Percentiles rank a stretch among this genome's conserved stretches.
These are phyloP conservation scores for Pimpla rufipes DNA, from an alignment of 2,888 invertebrate species.

Conservation along the genomic window DNA sequence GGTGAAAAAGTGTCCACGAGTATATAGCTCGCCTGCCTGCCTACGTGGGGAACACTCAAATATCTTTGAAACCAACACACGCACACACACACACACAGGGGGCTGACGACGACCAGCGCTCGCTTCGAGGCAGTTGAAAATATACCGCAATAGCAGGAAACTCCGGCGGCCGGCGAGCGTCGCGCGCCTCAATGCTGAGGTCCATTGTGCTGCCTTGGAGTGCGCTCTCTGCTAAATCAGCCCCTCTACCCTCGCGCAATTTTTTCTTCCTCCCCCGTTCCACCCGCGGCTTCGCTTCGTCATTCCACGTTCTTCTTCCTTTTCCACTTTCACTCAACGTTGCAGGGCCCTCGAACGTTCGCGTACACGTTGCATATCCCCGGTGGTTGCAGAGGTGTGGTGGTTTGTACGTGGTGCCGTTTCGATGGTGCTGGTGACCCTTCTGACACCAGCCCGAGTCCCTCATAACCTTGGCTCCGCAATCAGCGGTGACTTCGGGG, in stretches of 20 bases:
- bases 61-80: constrained; percentile 38
- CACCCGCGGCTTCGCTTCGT: constrained; percentile 13
- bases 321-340: constrained; percentile 19
- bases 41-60: constrained; percentile 7
- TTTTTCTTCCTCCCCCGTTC: constrained; percentile 30
- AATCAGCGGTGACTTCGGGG: constrained; percentile 25
- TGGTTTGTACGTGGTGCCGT: constrained; percentile 13
- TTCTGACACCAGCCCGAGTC: background rate
- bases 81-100: background rate
- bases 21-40: constrained; percentile 13
- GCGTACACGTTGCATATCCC: background rate
- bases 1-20: constrained; percentile 11
- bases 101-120: background rate
- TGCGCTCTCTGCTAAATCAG: constrained; percentile 78
- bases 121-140: constrained; percentile 51
- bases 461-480: constrained; percentile 40
- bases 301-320: constrained; percentile 15
- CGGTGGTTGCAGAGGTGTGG: background rate
- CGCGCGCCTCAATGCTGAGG: constrained; percentile 51
- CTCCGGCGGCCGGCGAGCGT: constrained; percentile 31
- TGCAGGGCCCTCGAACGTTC: background rate
- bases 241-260: constrained; percentile 65
- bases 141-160: constrained; percentile 38
- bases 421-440: constrained; percentile 13
- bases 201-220: constrained; percentile 71